Evolutionary conservation across 2,888 invertebrate species (phyloP), one percentile per base, ranked within the genome.

Genomic region (Anorthoa munda): DNA sequence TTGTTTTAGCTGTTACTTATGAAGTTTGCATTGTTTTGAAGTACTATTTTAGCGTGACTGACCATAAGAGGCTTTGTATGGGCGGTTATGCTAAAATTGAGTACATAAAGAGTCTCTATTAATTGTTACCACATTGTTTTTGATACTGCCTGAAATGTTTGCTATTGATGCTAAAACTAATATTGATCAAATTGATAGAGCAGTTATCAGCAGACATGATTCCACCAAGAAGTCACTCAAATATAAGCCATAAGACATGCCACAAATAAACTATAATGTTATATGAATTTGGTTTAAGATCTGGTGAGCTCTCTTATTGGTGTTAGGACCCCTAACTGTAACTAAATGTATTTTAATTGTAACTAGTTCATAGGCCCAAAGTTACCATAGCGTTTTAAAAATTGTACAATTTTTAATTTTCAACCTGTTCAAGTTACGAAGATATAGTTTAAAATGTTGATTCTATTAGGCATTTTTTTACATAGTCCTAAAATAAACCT

Each of bases 351-450:
- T 86, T 86, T 88, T 89, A 88, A 86, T 88, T 84, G 75, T 90
- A 90, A 89, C 87, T 94, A 93, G 93, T 88, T 83, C 71, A 79
- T 92, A 94, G 93, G 91, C 89, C 90, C 90, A 92, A 92, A 91
- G 95, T 95, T 95, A 95, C 95, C 95, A 94, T 93, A 93, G 89
- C 88, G 86, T 89, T 90, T 90, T 89, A 87, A 88, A 88, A 89
- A 90, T 88, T 91, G 93, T 94, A 95, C 93, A 94, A 94, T 94
- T 90, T 91, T 89, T 84, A 86, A 84, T 87, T 88, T 86, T 82
- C 73, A 82, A 77, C 66, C 77, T 66, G 79, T 87, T 87, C 88
- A 86, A 81, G 79, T 77, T 79, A 85, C 84, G 77, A 82, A 83
- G 88, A 87, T 88, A 87, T 79, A 55, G 84, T 82, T 77, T 73